phyloP scores from a whole-genome alignment of 2,888 invertebrate species.

The Drosophila barbarae region DNA sequence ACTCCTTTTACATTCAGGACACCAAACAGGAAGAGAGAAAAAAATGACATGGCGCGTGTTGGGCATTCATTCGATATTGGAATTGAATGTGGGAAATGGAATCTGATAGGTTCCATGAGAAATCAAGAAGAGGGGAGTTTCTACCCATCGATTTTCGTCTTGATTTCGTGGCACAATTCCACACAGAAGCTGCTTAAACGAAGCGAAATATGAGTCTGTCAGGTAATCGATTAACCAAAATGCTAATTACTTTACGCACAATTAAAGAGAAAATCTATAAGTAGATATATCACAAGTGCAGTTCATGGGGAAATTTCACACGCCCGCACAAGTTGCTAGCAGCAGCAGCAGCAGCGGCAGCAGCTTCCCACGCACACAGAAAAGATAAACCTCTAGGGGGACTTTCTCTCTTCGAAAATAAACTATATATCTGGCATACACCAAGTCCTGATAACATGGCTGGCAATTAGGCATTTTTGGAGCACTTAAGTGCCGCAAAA shows the following conservation, averaged over 20 bases:
- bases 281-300: constrained; percentile 49
- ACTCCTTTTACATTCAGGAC: constrained; percentile 39
- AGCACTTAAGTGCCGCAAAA: constrained; percentile 51
- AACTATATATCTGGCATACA: constrained; percentile 20
- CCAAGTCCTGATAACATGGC: constrained; percentile 45
- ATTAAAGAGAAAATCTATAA: constrained; percentile 43
- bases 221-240: constrained; percentile 51
- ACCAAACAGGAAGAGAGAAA: constrained; percentile 19
- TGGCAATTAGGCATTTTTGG: constrained; percentile 59
- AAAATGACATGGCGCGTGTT: constrained; percentile 50
- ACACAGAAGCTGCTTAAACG: constrained; percentile 6
- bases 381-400: constrained; percentile 14
- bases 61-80: constrained; percentile 53
- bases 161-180: neutral
- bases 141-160: constrained; percentile 19
- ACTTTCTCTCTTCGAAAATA: constrained; percentile 14
- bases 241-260: constrained; percentile 65
- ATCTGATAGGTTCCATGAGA: constrained; percentile 5
- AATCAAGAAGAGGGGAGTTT: neutral
- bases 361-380: constrained; percentile 62
- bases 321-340: constrained; percentile 54
- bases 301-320: constrained; percentile 69
- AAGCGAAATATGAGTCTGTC: constrained; percentile 12
- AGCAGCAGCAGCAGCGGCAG: constrained; percentile 48
- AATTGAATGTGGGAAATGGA: constrained; percentile 67